Base-by-base conservation (phyloP, 2,888 invertebrate genomes). In the Cloeon dipterum region DNA sequence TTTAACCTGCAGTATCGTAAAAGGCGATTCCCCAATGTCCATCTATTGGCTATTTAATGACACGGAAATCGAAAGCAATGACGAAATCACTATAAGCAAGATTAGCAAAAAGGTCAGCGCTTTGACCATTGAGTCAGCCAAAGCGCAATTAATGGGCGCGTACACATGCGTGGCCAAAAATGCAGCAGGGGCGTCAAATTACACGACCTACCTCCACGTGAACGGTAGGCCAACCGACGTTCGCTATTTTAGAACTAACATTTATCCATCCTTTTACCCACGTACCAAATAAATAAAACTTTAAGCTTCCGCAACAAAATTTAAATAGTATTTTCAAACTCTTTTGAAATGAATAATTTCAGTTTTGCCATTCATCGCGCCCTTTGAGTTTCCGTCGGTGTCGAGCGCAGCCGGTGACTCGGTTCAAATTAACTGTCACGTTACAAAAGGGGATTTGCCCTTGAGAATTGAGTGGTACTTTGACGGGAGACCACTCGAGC, bases 81-180 rank as follows among this genome's bases (percentile, higher is more conserved):
- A 21, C 21, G 49, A 60, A 39, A 50, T 58, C 36, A 58, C 60
- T 44, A 52, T 57, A 39, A 59, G 56, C 29, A 59, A 58, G 50
- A 46, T 65, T 39, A 70, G 67, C 42, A 68, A 68, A 48, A 63
- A 70, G 55, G 64, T 70, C 25, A 71, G 69, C 47, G 62, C 69
- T 26, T 56, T 73, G 10, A 65, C 65, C 37, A 72, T 72, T 41
- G 70, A 75, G 46, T 66, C 72, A 11, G 76, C 81, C 33, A 68
- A 68, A 36, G 74, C 71, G 34, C 64, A 68, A 44, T 78, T 81
- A 53, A 70, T 68, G 42, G 82, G 82, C 46, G 61, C 70, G 40
- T 82, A 77, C 50, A 74, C 74, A 45, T 82, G 81, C 53, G 61
- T 65, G 42, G 75, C 72, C 40, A 61, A 61, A 44, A 76, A 76